phyloP scores from a whole-genome alignment of 2,888 invertebrate genomes.

The Eupsilia transversa region DNA sequence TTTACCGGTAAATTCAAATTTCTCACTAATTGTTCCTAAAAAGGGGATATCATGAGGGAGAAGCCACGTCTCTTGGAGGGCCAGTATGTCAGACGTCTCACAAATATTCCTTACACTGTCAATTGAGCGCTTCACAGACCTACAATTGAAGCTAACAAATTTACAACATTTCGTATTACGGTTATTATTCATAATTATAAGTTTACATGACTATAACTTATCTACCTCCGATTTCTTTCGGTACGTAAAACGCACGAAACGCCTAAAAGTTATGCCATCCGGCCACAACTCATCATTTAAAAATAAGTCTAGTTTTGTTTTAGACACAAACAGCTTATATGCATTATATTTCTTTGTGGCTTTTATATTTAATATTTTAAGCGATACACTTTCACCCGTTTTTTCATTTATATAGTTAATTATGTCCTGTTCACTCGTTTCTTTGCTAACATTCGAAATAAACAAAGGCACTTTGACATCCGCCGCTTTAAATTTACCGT shows the following conservation, averaged over 20 bases:
- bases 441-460: too few species aligned
- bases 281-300: background rate
- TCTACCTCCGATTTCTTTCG: background rate
- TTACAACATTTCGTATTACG: background rate
- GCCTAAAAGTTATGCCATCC: background rate
- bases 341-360: too few species aligned
- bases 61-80: background rate
- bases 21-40: background rate
- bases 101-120: too few species aligned
- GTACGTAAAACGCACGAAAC: background rate
- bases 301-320: background rate
- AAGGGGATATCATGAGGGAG: background rate
- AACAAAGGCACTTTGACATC: too few species aligned
- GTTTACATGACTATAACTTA: background rate
- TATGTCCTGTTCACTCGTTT: too few species aligned
- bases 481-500: too few species aligned
- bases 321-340: too few species aligned
- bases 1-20: too few species aligned
- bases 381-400: too few species aligned
- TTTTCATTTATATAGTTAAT: too few species aligned
- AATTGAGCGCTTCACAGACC: too few species aligned
- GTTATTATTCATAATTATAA: background rate
- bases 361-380: too few species aligned
- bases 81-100: background rate
- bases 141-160: background rate